These are phyloP conservation scores for Astropecten irregularis DNA, from an alignment of 53 echinoderm and acorn worm genomes.

Conservation along the genomic window DNA sequence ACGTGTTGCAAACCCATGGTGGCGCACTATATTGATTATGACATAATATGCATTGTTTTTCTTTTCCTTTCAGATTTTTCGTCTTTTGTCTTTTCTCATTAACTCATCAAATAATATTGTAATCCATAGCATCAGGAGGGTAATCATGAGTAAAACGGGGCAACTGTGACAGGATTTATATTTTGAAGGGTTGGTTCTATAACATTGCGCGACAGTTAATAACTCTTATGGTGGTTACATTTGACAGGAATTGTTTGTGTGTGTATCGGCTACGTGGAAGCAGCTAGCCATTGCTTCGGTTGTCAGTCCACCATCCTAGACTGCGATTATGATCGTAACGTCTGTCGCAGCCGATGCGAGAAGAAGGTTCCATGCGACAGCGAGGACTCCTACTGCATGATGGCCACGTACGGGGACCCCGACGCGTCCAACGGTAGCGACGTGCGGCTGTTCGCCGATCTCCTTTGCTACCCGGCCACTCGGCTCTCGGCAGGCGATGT, in stretches of 20 bases:
- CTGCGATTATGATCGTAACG: conserved; percentile 24
- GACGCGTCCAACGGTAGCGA: background rate
- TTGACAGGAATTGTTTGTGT: background rate
- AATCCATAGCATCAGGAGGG: too few species aligned
- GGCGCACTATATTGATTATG: too few species aligned
- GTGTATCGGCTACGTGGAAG: background rate
- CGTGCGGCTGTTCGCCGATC: background rate
- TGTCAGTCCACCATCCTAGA: conserved; percentile 42
- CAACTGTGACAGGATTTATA: too few species aligned
- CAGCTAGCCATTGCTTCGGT: conserved; percentile 35
- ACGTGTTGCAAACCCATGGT: too few species aligned
- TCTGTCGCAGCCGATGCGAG: conserved; percentile 57
- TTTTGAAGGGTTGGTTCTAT: too few species aligned
- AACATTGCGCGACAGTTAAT: too few species aligned
- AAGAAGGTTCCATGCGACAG: conserved; percentile 17
- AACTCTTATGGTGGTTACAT: too few species aligned
- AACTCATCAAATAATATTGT: too few species aligned
- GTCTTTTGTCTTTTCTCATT: too few species aligned
- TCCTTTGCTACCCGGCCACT: background rate
- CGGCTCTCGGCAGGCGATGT: background rate
- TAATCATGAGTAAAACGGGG: too few species aligned
- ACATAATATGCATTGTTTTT: too few species aligned
- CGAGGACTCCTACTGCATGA: background rate
- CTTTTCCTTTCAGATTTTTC: too few species aligned
- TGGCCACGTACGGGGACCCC: conserved; percentile 7